Conservation (phyloP, 2,888 invertebrate species). For the Troides helena region DNA sequence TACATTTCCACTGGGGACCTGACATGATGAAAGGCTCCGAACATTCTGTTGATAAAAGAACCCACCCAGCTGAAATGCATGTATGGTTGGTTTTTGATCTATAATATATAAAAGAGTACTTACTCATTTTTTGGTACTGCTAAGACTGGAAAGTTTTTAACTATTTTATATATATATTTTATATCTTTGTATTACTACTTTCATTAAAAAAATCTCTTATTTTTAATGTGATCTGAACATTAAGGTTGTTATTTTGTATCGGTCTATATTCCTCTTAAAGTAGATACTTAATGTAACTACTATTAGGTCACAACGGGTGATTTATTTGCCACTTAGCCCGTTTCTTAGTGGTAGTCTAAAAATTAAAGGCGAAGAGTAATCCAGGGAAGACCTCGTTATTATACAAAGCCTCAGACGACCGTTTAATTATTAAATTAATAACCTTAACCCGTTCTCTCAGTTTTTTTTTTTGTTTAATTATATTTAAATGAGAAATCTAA, state of each 20-base stretch:
- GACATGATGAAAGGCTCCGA: slow-evolving; percentile 83
- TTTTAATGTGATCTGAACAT: neutral
- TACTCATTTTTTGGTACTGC: neutral
- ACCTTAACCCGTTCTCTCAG: neutral
- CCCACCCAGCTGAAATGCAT: slow-evolving; percentile 83
- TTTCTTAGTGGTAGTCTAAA: neutral
- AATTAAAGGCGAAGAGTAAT: neutral
- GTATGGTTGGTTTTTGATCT: slow-evolving; percentile 37
- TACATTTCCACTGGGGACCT: slow-evolving; percentile 86
- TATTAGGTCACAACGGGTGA: neutral
- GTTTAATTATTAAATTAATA: neutral
- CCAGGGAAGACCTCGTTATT: neutral
- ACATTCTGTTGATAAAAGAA: slow-evolving; percentile 78
- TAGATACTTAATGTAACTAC: neutral
- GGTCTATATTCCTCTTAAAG: neutral
- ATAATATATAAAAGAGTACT: neutral
- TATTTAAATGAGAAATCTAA: neutral
- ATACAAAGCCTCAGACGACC: neutral
- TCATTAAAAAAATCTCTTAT: no score
- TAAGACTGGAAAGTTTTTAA: no score
- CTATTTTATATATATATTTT: no score
- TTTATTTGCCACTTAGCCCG: neutral
- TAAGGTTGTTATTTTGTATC: neutral
- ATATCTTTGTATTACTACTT: no score
- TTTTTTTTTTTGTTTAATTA: neutral